These are phyloP conservation scores for Pipa parva DNA, from an alignment of 2,113 vertebrate species.

Conservation along the genomic window DNA sequence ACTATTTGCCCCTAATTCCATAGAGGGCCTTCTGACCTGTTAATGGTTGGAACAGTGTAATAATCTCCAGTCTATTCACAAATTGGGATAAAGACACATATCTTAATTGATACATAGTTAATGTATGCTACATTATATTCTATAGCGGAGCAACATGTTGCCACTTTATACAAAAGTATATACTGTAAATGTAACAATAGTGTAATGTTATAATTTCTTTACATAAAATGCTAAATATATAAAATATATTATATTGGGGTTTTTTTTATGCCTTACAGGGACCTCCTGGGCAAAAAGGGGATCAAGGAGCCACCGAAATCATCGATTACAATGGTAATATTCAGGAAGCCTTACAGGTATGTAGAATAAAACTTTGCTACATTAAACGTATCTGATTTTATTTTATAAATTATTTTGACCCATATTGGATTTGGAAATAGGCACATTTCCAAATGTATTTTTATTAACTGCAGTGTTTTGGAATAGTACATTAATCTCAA, in stretches of 20 bases:
- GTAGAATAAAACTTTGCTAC: constrained; percentile 39
- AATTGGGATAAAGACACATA: no score
- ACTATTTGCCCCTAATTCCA: no score
- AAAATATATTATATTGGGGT: no score
- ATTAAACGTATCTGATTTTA: not conserved
- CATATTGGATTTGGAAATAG: not conserved
- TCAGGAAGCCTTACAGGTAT: constrained; percentile 92
- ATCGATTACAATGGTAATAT: constrained; percentile 98
- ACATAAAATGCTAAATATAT: not conserved
- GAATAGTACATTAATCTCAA: constrained; percentile 33
- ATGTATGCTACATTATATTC: no score
- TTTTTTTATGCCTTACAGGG: constrained; percentile 64
- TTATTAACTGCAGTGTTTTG: constrained; percentile 16
- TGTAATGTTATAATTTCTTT: not conserved
- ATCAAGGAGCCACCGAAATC: constrained; percentile 92
- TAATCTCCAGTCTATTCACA: no score
- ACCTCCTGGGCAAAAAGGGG: constrained; percentile 92
- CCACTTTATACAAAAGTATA: not conserved
- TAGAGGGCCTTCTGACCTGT: no score
- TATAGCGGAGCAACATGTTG: no score
- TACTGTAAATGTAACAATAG: not conserved
- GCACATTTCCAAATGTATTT: constrained; percentile 9
- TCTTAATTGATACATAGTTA: no score
- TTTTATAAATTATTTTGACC: constrained; percentile 16
- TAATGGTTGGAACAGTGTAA: no score